These are phyloP conservation scores for Alectoris magna DNA, from an alignment of 2,797 vertebrate genomes.

Conservation along the genomic window DNA sequence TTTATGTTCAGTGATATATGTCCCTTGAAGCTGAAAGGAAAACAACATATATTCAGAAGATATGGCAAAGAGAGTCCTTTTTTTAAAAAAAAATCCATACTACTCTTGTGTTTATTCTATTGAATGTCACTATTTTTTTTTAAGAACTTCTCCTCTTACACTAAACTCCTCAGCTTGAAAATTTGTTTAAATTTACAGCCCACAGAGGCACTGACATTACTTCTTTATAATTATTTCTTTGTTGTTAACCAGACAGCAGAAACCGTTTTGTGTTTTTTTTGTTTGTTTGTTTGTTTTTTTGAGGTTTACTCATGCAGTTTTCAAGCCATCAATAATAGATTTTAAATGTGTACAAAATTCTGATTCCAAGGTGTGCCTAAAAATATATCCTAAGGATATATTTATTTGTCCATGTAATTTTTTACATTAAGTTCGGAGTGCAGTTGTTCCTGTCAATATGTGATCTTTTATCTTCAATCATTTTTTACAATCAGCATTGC, in stretches of 20 bases:
- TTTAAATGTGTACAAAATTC: background rate
- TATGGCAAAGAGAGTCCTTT: background rate
- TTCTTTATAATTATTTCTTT: background rate
- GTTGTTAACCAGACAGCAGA: background rate
- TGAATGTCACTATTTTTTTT: background rate
- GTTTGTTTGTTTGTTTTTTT: background rate
- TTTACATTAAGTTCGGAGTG: background rate
- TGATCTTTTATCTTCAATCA: background rate
- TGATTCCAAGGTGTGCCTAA: accelerated
- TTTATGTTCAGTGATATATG: background rate
- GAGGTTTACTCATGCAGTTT: background rate
- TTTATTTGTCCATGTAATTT: background rate
- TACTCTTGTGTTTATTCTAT: background rate
- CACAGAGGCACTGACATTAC: background rate
- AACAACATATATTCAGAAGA: background rate
- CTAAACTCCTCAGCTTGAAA: background rate
- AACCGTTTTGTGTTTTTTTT: background rate
- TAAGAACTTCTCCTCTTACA: background rate
- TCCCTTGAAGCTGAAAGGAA: background rate
- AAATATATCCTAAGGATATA: background rate
- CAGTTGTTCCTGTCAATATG: background rate
- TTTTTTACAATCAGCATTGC: background rate
- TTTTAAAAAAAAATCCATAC: background rate
- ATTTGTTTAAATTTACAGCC: background rate
- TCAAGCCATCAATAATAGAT: background rate